These are phyloP conservation scores for Hipposideros armiger DNA, from an alignment of 2,113 vertebrate genomes.

Conservation along the genomic window DNA sequence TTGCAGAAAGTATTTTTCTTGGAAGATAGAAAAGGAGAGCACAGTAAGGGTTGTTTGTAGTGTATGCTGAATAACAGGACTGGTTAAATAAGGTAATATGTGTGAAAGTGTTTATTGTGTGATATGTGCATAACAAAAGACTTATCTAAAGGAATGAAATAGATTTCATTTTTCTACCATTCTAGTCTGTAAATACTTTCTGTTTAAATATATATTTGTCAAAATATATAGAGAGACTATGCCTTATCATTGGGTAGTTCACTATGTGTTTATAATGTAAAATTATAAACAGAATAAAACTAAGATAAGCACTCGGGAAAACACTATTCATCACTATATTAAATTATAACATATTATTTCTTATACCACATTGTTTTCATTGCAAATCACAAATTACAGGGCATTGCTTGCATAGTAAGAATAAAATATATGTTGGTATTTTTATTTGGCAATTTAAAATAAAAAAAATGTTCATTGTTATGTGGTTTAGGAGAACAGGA, in stretches of 20 bases:
- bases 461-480: background rate
- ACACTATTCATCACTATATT: background rate
- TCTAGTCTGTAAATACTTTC: background rate
- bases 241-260: background rate
- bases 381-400: background rate
- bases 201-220: background rate
- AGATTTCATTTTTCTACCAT: background rate
- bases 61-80: background rate
- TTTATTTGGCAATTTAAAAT: background rate
- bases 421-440: background rate
- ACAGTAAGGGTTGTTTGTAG: background rate
- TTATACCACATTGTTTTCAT: slow-evolving; percentile 28
- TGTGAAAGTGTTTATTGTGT: background rate
- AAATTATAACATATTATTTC: background rate
- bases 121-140: background rate
- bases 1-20: background rate
- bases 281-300: background rate
- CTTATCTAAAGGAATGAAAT: background rate
- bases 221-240: background rate
- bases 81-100: background rate
- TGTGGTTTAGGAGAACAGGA: background rate
- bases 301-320: slow-evolving; percentile 17
- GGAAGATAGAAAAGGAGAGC: background rate
- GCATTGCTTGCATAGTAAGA: background rate
- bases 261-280: background rate